Percentiles rank a stretch among this genome's conserved stretches.
These are phyloP conservation scores for Myotis yumanensis DNA, from an alignment of 2,113 vertebrate species.

Conservation along the genomic window DNA sequence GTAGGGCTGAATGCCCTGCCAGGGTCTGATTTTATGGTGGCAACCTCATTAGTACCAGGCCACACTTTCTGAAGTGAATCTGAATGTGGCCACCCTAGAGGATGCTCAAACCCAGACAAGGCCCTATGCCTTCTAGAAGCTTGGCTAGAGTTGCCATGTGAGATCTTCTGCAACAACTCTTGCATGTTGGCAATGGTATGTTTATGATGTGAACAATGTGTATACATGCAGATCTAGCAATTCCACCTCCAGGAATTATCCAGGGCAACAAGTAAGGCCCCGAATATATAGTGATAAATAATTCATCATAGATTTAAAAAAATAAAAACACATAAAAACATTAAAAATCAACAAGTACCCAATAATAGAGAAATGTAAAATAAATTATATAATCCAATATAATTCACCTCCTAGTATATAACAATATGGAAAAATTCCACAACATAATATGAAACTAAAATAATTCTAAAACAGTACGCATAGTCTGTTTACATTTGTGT, in stretches of 20 bases:
- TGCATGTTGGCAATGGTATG: background rate
- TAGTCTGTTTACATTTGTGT: background rate
- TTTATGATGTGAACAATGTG: background rate
- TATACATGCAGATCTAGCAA: background rate
- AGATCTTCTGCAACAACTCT: background rate
- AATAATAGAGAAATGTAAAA: background rate
- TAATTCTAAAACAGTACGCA: background rate
- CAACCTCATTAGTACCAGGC: background rate
- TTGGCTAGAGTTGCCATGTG: accelerated
- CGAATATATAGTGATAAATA: background rate
- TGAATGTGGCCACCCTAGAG: background rate
- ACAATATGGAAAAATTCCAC: background rate
- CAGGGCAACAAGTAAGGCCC: background rate
- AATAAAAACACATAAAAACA: background rate
- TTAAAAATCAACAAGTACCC: background rate
- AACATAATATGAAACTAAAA: background rate
- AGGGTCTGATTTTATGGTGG: background rate
- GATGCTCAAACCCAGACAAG: background rate
- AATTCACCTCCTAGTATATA: background rate
- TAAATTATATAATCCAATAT: background rate
- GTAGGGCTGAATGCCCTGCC: background rate
- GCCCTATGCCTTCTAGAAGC: background rate
- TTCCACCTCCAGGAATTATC: background rate
- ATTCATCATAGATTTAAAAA: background rate
- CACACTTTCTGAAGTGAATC: background rate